Conservation (phyloP, 1,140 invertebrate species). For the Diploscapter pachys region DNA sequence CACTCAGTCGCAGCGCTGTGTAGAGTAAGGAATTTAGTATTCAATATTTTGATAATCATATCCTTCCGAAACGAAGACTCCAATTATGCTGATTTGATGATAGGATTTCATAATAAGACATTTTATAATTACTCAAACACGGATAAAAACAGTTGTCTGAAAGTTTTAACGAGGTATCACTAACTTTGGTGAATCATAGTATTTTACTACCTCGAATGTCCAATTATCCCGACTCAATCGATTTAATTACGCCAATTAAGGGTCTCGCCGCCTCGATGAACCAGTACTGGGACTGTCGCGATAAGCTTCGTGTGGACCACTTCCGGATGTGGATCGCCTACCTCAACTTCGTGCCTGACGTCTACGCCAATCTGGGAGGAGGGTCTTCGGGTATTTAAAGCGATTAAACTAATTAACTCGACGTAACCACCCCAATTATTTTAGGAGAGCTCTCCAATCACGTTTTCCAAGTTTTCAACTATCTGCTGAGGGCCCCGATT, state of each 20-base stretch:
- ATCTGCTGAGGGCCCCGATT: constrained; percentile 45
- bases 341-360: constrained; percentile 47
- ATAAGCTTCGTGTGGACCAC: constrained; percentile 44
- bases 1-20: constrained; percentile 13
- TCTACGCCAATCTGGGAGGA: constrained; percentile 49
- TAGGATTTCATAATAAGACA: too few species aligned
- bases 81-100: too few species aligned
- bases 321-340: constrained; percentile 51
- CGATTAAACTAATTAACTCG: constrained; percentile 9
- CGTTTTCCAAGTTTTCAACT: constrained; percentile 52
- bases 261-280: constrained; percentile 43
- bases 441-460: constrained; percentile 46
- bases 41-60: background rate
- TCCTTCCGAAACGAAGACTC: too few species aligned
- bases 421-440: constrained; percentile 1
- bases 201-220: too few species aligned
- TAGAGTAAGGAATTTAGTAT: constrained; percentile 4
- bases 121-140: too few species aligned
- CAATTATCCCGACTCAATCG: too few species aligned
- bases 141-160: too few species aligned
- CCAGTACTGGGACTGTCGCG: constrained; percentile 53
- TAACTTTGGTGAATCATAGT: too few species aligned
- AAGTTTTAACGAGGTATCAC: too few species aligned
- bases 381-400: constrained; percentile 24
- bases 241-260: background rate